Percentiles rank a stretch among this genome's conserved stretches.
Evolutionary conservation across 2,797 vertebrate genomes (phyloP).

Genomic region (Poeciliopsis paucimaculata): DNA sequence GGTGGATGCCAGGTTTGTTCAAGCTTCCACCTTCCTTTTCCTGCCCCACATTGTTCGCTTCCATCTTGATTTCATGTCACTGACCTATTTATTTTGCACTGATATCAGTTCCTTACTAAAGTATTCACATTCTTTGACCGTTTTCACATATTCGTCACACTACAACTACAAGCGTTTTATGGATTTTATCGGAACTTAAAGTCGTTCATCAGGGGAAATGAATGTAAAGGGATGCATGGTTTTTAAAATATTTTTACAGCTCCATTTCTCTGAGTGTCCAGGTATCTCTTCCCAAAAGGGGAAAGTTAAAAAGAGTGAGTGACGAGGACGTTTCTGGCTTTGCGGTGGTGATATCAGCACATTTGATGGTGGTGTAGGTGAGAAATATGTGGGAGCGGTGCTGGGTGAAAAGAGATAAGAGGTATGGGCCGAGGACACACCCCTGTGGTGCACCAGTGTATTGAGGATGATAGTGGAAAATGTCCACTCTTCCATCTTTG

Average conservation of each 20-base stretch:
- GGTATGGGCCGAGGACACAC: neutral
- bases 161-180: neutral
- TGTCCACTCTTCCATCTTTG: neutral
- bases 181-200: neutral
- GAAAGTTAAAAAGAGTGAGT: neutral
- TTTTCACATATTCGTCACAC: neutral
- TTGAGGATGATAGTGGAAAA: neutral
- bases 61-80: slow-evolving; percentile 18
- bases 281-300: neutral
- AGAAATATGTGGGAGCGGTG: neutral
- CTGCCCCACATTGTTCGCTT: slow-evolving; percentile 45
- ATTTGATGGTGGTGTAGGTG: neutral
- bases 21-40: slow-evolving; percentile 63
- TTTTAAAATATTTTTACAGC: neutral
- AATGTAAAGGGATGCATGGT: neutral
- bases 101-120: slow-evolving; percentile 40
- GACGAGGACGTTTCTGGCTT: neutral
- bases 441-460: neutral
- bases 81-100: slow-evolving; percentile 57
- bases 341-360: neutral
- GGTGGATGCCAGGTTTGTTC: slow-evolving; percentile 95
- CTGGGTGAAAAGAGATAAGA: neutral
- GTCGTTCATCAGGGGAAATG: neutral
- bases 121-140: neutral
- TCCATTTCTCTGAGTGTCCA: neutral